Evolutionary conservation across 1,140 invertebrate genomes (phyloP), one percentile per base, ranked within the genome.

Genomic region (Venustaconcha ellipsiformis): DNA sequence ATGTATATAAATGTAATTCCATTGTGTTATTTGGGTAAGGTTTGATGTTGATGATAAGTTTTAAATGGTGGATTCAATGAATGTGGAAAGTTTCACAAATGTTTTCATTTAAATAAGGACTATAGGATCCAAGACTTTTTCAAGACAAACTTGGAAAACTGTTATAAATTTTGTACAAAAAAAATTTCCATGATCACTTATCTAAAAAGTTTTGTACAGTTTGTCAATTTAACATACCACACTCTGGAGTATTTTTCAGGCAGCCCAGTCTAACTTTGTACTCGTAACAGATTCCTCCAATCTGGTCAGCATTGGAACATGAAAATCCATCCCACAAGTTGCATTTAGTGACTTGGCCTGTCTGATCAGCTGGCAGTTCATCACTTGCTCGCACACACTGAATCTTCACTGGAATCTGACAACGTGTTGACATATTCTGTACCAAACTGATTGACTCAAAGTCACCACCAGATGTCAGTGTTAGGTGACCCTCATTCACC

Each of bases 301-400:
- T 37, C 0, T 80, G 69, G 37, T 83, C 63, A n/a, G 57, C 67
- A 56, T 87, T 84, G 20, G 90, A 84, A 83, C 95, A 96, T 11
- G 92, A 84, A 0, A 96, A 89, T 1, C 95, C 95, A 58, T 91
- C 90, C 83, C 94, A 92, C 55, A 95, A 83, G 81, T 92, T 94
- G 83, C 95, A 96, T 67, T 93, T 92, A 0, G 94, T 94, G 82
- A 94, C 92, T 63, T 95, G 90, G 20, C 72, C 76, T 23, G 79
- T 78, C 14, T 73, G 65, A 14, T 79, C 65, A 59, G 72, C 68
- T n/a, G 80, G 70, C 18, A 76, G 55, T 56, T 76, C 74, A 18
- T 83, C 78, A 2, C 65, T 81, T 30, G 80, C 82, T 2, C 74
- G 79, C 14, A 83, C 79, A 63, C 87, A 88, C 65, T 88, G 76